Conservation (phyloP, 2,888 invertebrate species). For the Lacanobia oleracea region DNA sequence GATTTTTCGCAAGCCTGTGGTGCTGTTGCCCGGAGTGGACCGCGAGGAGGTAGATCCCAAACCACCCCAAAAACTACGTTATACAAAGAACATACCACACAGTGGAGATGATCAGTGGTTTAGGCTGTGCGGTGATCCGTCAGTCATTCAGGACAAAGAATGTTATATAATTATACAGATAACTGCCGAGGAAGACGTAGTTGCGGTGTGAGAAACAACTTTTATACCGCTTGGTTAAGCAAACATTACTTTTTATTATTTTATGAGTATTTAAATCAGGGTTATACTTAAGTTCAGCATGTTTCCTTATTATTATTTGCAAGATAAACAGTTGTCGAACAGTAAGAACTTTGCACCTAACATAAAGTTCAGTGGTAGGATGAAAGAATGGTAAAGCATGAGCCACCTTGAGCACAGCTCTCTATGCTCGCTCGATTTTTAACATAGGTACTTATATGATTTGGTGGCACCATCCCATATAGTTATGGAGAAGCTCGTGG, state of each 20-base stretch:
- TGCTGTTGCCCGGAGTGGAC: too few species aligned
- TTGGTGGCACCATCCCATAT: constrained; percentile 15
- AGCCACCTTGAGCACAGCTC: constrained; percentile 14
- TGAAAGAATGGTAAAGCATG: neutral
- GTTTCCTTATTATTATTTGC: constrained; percentile 3
- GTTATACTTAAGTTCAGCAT: neutral
- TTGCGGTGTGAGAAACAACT: neutral
- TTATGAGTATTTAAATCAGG: neutral
- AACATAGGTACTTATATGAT: neutral
- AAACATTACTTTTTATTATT: neutral
- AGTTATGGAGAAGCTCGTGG: neutral
- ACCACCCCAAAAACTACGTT: too few species aligned
- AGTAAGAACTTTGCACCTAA: too few species aligned
- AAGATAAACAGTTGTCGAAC: too few species aligned
- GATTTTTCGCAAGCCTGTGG: too few species aligned
- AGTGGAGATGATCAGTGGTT: too few species aligned
- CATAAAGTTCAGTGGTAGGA: constrained; percentile 15
- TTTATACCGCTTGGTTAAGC: neutral
- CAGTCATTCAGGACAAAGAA: too few species aligned
- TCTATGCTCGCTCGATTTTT: constrained; percentile 13
- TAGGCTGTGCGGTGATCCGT: too few species aligned
- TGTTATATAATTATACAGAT: too few species aligned
- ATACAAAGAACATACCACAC: too few species aligned
- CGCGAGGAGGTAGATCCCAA: too few species aligned
- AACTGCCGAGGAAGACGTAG: neutral